phyloP scores from a whole-genome alignment of 2,888 invertebrate genomes.

The Therioaphis trifolii region DNA sequence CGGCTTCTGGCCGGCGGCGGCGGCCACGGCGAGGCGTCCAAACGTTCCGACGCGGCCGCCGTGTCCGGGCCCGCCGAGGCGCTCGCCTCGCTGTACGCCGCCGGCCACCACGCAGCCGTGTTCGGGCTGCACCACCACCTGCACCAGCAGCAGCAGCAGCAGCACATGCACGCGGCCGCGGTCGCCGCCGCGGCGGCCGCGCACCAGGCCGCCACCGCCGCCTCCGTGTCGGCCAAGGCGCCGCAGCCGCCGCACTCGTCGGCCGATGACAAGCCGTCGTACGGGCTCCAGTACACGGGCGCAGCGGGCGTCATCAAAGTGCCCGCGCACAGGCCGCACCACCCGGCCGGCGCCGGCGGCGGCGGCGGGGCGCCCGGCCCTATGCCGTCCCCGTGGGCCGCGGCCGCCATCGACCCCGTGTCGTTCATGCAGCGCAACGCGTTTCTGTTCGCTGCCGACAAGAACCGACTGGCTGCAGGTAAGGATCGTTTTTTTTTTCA shows the following conservation, averaged over 20 bases:
- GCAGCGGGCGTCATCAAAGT: slow-evolving; percentile 82
- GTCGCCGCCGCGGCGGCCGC: slow-evolving; percentile 30
- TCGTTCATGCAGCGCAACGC: slow-evolving; percentile 67
- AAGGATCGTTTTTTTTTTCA: slow-evolving; percentile 49
- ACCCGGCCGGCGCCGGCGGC: slow-evolving; percentile 66
- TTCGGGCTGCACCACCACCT: slow-evolving; percentile 41
- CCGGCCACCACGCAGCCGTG: slow-evolving; percentile 47
- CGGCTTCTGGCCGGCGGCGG: slow-evolving; percentile 41
- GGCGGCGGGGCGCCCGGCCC: slow-evolving; percentile 58
- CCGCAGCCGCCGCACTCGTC: too few relatives aligned
- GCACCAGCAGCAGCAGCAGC: slow-evolving; percentile 55
- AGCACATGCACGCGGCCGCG: slow-evolving; percentile 24
- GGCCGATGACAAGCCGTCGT: background rate
- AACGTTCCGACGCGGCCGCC: slow-evolving; percentile 30
- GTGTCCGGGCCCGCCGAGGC: slow-evolving; percentile 53
- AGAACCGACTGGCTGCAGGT: slow-evolving; percentile 67
- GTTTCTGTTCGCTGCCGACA: slow-evolving; percentile 65
- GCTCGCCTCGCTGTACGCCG: slow-evolving; percentile 53
- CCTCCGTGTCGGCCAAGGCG: slow-evolving; percentile 3
- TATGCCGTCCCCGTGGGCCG: slow-evolving; percentile 72
- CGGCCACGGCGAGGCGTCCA: background rate
- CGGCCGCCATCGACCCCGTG: slow-evolving; percentile 74
- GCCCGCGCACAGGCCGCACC: slow-evolving; percentile 81
- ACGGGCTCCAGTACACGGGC: slow-evolving; percentile 66
- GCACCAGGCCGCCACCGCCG: slow-evolving; percentile 18